Conservation (phyloP, 2,113 vertebrate genomes). For the Parus major region DNA sequence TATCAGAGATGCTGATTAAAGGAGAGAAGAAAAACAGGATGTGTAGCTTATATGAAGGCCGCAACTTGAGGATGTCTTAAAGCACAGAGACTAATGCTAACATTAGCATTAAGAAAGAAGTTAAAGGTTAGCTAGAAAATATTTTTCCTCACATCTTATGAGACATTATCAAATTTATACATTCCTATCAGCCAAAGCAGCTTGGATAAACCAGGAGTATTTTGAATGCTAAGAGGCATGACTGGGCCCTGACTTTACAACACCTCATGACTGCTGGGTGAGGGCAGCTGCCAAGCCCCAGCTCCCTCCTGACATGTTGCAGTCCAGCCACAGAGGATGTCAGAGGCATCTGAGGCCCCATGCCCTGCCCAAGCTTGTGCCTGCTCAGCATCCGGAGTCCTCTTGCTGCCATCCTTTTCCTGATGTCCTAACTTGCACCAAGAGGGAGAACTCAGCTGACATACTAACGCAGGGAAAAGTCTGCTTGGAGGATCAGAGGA, state of each 20-base stretch:
- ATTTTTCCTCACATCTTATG: not conserved
- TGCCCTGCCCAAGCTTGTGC: not conserved
- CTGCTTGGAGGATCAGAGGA: not conserved
- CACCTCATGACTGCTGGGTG: not conserved
- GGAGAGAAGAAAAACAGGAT: slow-evolving; percentile 13
- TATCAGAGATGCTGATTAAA: slow-evolving; percentile 23
- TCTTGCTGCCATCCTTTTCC: not conserved
- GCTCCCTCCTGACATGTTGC: fast-evolving
- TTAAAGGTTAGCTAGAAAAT: not conserved
- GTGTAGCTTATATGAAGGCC: not conserved
- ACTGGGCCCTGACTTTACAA: not conserved
- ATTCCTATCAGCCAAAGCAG: not conserved
- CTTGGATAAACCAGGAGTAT: not conserved
- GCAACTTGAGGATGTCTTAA: not conserved
- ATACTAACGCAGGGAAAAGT: not conserved
- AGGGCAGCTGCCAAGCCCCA: not conserved
- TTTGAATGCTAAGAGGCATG: not conserved
- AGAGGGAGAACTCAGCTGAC: not conserved
- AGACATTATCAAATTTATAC: not conserved
- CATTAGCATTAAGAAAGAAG: not conserved
- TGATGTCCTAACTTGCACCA: not conserved
- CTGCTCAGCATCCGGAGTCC: not conserved
- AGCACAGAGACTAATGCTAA: not conserved
- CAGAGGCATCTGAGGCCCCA: not conserved
- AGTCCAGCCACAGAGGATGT: not conserved